phyloP scores from a whole-genome alignment of 2,888 invertebrate genomes.

The Emmelina monodactyla region DNA sequence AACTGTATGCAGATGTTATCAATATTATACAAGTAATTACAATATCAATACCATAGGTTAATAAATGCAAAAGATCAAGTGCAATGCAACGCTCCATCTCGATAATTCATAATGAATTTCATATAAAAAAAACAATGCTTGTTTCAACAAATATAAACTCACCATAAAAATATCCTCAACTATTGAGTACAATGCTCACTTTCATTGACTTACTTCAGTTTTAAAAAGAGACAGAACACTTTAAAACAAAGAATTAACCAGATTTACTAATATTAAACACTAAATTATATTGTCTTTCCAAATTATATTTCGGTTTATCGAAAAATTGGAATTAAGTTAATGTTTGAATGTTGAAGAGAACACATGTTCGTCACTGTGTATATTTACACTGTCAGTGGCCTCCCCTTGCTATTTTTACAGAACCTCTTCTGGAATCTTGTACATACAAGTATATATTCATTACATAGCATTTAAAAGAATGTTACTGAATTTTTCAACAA shows the following conservation, averaged over 20 bases:
- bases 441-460: slow-evolving; percentile 59
- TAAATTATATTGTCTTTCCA: slow-evolving; percentile 67
- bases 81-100: slow-evolving; percentile 55
- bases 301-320: slow-evolving; percentile 43
- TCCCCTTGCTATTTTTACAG: slow-evolving; percentile 39
- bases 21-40: slow-evolving; percentile 67
- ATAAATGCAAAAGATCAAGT: slow-evolving; percentile 69
- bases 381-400: slow-evolving; percentile 41
- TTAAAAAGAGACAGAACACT: slow-evolving; percentile 59
- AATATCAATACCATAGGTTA: slow-evolving; percentile 66
- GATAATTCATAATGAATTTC: slow-evolving; percentile 43
- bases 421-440: slow-evolving; percentile 53
- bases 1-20: slow-evolving; percentile 60
- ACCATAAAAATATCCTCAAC: slow-evolving; percentile 20
- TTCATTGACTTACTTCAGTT: slow-evolving; percentile 43
- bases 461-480: slow-evolving; percentile 57
- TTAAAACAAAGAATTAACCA: slow-evolving; percentile 62
- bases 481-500: slow-evolving; percentile 43
- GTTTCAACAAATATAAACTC: slow-evolving; percentile 37
- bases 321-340: slow-evolving; percentile 46
- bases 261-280: slow-evolving; percentile 64
- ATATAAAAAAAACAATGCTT: slow-evolving; percentile 34
- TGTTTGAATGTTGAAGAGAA: slow-evolving; percentile 34
- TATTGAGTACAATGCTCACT: slow-evolving; percentile 40
- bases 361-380: slow-evolving; percentile 37